Percentiles rank a stretch among this genome's conserved stretches.
Conservation (phyloP, 2,113 vertebrate genomes). For the Gnathochromis pfefferi region DNA sequence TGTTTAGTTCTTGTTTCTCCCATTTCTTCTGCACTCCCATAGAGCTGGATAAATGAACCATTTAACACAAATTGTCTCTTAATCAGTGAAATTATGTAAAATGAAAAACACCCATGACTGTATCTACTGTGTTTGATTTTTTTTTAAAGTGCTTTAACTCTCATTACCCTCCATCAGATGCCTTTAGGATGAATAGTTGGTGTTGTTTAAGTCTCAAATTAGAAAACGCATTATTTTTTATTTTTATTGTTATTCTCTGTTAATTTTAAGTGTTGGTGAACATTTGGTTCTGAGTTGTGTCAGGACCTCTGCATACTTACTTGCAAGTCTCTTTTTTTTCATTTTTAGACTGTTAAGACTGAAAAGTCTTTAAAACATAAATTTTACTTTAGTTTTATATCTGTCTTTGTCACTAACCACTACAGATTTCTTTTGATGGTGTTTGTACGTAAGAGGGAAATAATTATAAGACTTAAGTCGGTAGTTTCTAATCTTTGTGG, state of each 20-base stretch:
- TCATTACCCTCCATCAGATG: background rate
- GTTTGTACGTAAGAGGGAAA: background rate
- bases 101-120: background rate
- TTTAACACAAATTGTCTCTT: background rate
- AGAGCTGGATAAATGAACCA: background rate
- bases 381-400: background rate
- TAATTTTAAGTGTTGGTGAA: fast-evolving
- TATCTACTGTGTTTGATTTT: background rate
- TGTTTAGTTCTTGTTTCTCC: background rate
- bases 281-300: background rate
- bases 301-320: background rate
- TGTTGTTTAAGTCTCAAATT: background rate
- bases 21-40: background rate
- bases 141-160: background rate
- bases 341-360: background rate
- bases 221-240: background rate
- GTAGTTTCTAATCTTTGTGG: background rate
- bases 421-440: background rate
- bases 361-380: background rate
- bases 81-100: background rate
- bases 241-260: background rate
- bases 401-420: background rate
- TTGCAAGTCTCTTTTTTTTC: background rate
- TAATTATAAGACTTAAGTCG: background rate
- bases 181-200: background rate